Base-by-base conservation (phyloP, 2,797 vertebrate species). In the Gymnodraco acuticeps region DNA sequence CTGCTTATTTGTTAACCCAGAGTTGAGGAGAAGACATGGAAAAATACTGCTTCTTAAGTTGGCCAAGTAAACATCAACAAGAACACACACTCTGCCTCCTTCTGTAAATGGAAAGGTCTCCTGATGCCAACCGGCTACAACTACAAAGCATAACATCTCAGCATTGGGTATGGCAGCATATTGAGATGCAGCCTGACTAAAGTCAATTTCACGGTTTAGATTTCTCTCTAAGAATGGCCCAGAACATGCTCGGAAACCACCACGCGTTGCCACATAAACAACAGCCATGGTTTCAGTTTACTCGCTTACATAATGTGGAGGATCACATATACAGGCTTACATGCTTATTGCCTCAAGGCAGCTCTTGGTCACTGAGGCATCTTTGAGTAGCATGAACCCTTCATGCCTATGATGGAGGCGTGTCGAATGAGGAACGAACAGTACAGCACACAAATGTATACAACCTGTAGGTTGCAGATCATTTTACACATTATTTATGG, bases 141-240 rank as follows among this genome's bases (percentile, higher is more conserved):
- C 60, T 23, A 50, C 51, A 72, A 70, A 68, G 61, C 58, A 6
- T n/a, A 47, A 33, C 70, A 61, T 65, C 45, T 65, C 45, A 74
- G 70, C 33, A 23, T 19, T 48, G 41, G 31, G 54, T 75, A 65
- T 51, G 19, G 53, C 42, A 59, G 60, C 53, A 17, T 10, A 60
- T 58, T 43, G 31, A 23, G 75, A 43, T 67, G 46, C 23, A 59
- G 62, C 71, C 2, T 48, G 59, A 83, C 59, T 52, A 58, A 80
- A 82, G 62, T 73, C 17, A 33, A 73, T 81, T 78, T 83, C 69
- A 75, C 52, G 77, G 58, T 61, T 70, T 70, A 38, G 73, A 69
- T 68, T 81, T 77, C 33, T 74, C 47, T 70, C 45, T 0, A 73
- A 66, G 72, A 73, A 73, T 56, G 10, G 14, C 23, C 11, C 0